phyloP scores from a whole-genome alignment of 2,797 vertebrate genomes.

The Notamacropus eugenii region DNA sequence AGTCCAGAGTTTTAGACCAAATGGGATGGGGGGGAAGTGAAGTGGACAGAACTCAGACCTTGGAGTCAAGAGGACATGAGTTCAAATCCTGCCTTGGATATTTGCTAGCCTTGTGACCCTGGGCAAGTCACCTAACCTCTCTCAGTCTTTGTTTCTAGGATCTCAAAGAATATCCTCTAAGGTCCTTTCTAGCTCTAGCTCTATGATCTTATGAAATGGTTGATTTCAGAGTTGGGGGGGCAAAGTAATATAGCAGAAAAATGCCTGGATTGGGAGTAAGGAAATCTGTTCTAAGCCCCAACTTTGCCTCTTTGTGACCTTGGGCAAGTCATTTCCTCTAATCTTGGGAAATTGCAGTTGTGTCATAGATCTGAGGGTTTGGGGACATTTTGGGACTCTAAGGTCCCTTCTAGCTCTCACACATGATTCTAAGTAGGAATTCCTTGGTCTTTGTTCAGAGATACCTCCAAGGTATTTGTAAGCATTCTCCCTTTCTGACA shows the following conservation, averaged over 20 bases:
- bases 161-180: not conserved
- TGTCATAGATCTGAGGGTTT: not conserved
- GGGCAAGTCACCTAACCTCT: not conserved
- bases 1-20: not conserved
- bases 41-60: not conserved
- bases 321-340: not conserved
- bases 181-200: not conserved
- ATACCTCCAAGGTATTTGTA: not conserved
- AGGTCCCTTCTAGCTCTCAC: not conserved
- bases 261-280: not conserved
- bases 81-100: not conserved
- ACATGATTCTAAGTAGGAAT: not conserved
- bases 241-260: not conserved
- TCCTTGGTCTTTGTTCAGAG: not conserved
- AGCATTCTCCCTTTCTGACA: not conserved
- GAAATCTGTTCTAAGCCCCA: conserved; percentile 1
- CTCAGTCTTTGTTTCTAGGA: not conserved
- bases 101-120: not conserved
- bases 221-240: not conserved
- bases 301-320: not conserved
- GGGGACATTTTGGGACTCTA: not conserved
- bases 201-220: not conserved
- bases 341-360: not conserved
- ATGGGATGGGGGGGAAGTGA: not conserved
- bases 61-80: not conserved